These are phyloP conservation scores for Chaetorhynchus papuensis DNA, from an alignment of 2,113 vertebrate genomes.

Conservation along the genomic window DNA sequence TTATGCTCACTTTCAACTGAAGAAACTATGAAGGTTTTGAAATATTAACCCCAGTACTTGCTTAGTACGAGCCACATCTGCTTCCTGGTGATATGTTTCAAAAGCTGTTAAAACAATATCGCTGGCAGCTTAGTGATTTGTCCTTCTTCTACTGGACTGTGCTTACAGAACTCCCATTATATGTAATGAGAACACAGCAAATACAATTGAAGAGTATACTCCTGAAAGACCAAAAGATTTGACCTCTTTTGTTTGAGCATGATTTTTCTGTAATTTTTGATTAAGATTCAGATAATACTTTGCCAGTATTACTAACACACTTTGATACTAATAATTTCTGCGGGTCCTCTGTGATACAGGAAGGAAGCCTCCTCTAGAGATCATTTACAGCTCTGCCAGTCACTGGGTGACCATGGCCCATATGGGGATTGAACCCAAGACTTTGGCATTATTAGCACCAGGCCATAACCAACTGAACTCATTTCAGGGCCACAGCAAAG, in stretches of 20 bases:
- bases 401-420: neutral
- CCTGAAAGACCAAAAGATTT: neutral
- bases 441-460: neutral
- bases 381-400: neutral
- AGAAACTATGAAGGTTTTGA: conserved; percentile 57
- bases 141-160: neutral
- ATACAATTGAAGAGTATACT: neutral
- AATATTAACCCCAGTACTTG: conserved; percentile 52
- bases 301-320: neutral
- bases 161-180: neutral
- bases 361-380: neutral
- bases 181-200: neutral
- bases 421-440: neutral
- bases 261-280: neutral
- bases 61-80: conserved; percentile 44
- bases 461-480: neutral
- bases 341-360: neutral
- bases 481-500: neutral
- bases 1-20: conserved; percentile 53
- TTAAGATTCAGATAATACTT: neutral
- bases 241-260: neutral
- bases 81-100: conserved; percentile 53
- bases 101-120: conserved; percentile 39
- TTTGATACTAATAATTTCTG: neutral
- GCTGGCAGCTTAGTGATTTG: neutral